Conservation (phyloP, 2,888 invertebrate species). For the Harpalus rufipes region DNA sequence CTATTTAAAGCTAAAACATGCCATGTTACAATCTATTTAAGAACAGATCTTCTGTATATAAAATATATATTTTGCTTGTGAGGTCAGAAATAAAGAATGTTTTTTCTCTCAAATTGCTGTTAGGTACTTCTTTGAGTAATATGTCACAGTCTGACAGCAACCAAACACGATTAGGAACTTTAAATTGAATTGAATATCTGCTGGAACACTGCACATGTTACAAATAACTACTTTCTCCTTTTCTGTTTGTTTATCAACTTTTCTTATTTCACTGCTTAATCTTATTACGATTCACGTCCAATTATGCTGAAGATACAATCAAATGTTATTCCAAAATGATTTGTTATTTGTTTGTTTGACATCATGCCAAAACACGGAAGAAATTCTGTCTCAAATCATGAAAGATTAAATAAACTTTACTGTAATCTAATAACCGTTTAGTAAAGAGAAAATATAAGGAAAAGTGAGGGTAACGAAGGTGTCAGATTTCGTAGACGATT, state of each 20-base stretch:
- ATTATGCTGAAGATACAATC: slow-evolving; percentile 22
- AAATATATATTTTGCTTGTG: too few relatives aligned
- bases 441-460: background rate
- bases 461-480: too few relatives aligned
- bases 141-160: slow-evolving; percentile 29
- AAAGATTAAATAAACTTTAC: slow-evolving; percentile 20
- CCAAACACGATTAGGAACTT: slow-evolving; percentile 52
- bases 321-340: slow-evolving; percentile 15
- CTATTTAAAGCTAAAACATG: too few relatives aligned
- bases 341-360: slow-evolving; percentile 23
- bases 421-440: slow-evolving; percentile 5
- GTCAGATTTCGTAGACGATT: background rate
- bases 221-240: slow-evolving; percentile 28
- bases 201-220: slow-evolving; percentile 12
- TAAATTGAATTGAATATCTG: slow-evolving; percentile 59
- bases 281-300: slow-evolving; percentile 9
- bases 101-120: background rate
- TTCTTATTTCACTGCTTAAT: slow-evolving; percentile 8
- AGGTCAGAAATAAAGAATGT: background rate
- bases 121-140: slow-evolving; percentile 23
- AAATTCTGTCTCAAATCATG: background rate
- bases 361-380: slow-evolving; percentile 28
- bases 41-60: too few relatives aligned
- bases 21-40: too few relatives aligned
- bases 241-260: slow-evolving; percentile 20